These are phyloP conservation scores for Lepidothrix coronata DNA, from an alignment of 2,113 vertebrate species.

Conservation along the genomic window DNA sequence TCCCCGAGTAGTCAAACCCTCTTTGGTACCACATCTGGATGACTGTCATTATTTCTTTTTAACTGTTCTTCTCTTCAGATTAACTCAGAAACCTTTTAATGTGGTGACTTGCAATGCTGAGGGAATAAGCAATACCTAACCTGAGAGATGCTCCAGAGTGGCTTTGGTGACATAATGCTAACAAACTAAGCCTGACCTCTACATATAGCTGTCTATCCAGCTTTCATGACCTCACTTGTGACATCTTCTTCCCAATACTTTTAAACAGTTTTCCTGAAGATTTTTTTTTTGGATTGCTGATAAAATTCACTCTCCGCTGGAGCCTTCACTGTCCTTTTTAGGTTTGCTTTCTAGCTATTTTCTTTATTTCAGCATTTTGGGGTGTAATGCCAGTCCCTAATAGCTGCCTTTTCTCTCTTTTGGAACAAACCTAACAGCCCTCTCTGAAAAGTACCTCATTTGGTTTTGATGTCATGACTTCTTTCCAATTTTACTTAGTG, in stretches of 20 bases:
- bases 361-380: not conserved
- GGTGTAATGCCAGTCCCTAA: not conserved
- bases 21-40: not conserved
- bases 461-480: not conserved
- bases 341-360: not conserved
- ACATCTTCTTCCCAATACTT: not conserved
- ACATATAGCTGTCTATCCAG: not conserved
- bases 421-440: not conserved
- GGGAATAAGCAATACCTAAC: not conserved
- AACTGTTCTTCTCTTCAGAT: not conserved
- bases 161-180: not conserved
- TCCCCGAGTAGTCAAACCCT: not conserved
- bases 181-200: not conserved
- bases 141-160: not conserved
- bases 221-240: not conserved
- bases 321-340: not conserved
- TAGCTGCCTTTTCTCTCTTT: not conserved
- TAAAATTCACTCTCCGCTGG: not conserved
- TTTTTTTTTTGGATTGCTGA: not conserved
- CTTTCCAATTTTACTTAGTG: not conserved
- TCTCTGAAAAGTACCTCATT: not conserved
- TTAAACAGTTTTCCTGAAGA: not conserved
- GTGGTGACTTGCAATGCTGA: fast-evolving
- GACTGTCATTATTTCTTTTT: not conserved
- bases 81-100: not conserved